phyloP scores from a whole-genome alignment of 2,888 invertebrate genomes.

The Theretra japonica region DNA sequence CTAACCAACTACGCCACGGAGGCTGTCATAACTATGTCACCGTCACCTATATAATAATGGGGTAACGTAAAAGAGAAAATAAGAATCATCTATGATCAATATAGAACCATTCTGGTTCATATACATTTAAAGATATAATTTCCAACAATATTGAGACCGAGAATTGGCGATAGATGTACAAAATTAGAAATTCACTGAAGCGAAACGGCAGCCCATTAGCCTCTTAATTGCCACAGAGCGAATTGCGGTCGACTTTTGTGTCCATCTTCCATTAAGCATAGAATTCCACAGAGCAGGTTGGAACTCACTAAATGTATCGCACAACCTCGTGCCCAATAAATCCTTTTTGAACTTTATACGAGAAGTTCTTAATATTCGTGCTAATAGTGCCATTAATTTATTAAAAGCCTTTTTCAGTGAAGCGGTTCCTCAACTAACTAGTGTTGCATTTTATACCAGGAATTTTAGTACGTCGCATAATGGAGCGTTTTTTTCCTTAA shows the following conservation, averaged over 20 bases:
- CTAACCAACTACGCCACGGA: too few relatives aligned
- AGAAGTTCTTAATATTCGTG: slow-evolving; percentile 7
- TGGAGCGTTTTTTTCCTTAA: too few relatives aligned
- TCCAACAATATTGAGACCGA: not conserved
- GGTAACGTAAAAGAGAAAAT: not conserved
- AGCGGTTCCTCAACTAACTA: not conserved
- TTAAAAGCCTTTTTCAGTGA: not conserved
- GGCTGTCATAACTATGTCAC: too few relatives aligned
- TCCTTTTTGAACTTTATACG: not conserved
- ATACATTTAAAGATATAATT: not conserved
- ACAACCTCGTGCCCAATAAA: not conserved
- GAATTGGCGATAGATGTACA: not conserved
- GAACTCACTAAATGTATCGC: not conserved
- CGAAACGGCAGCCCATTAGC: not conserved
- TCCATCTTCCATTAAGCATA: not conserved
- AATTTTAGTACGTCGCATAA: not conserved
- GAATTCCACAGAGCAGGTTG: not conserved
- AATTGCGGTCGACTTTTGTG: not conserved
- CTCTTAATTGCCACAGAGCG: not conserved
- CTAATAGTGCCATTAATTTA: slow-evolving; percentile 8
- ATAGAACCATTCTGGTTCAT: not conserved
- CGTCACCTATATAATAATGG: too few relatives aligned
- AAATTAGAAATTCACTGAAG: not conserved
- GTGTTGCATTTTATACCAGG: not conserved
- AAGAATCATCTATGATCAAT: too few relatives aligned